Evolutionary conservation across 2,797 vertebrate species (phyloP).

Genomic region (Scomberomorus guttatus): DNA sequence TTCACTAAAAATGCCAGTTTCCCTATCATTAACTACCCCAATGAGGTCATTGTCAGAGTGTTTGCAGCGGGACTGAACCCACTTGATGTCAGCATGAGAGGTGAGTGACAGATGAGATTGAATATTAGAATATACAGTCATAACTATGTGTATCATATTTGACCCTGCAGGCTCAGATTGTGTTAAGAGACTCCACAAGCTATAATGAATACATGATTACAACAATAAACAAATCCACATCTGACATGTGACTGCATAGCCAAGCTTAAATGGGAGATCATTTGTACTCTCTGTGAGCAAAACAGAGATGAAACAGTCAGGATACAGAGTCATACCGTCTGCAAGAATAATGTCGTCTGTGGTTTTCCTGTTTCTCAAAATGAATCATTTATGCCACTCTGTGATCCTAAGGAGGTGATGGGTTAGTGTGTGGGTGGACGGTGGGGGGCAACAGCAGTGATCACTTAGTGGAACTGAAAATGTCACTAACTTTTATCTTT

Average conservation of each 20-base stretch:
- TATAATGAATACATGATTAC: neutral
- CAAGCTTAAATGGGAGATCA: neutral
- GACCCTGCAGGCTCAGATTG: neutral
- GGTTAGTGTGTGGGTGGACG: no score
- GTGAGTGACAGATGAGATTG: slow-evolving; percentile 83
- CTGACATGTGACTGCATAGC: neutral
- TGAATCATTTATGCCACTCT: neutral
- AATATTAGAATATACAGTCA: no score
- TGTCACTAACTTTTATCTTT: neutral
- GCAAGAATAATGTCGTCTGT: neutral
- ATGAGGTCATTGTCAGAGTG: slow-evolving; percentile 95
- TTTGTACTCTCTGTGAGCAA: neutral
- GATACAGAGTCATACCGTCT: no score
- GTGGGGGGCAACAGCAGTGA: no score
- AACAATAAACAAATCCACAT: neutral
- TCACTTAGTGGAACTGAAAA: no score
- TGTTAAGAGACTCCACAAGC: neutral
- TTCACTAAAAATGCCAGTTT: slow-evolving; percentile 89
- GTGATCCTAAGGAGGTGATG: no score
- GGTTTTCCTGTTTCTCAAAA: neutral
- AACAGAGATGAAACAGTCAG: neutral
- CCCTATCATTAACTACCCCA: slow-evolving; percentile 92
- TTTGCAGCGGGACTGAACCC: slow-evolving; percentile 93
- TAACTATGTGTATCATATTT: neutral
- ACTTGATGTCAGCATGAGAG: slow-evolving; percentile 95